Base-by-base conservation (phyloP, 2,113 vertebrate genomes). In the Hystrix brachyura region DNA sequence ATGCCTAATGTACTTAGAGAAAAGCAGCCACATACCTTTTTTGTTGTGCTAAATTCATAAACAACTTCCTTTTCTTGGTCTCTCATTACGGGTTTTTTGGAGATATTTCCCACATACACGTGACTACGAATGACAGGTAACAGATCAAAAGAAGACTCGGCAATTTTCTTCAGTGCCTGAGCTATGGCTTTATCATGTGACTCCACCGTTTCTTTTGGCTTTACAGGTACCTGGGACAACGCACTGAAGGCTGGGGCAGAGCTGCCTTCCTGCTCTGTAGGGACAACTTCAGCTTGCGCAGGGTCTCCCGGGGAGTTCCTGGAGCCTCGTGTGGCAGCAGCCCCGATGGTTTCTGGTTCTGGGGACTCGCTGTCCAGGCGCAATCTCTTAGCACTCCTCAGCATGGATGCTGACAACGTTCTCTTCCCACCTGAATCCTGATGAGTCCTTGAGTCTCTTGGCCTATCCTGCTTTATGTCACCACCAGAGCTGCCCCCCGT, bases 31-130 rank as follows among this genome's bases (percentile, higher is more conserved):
- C 98, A 29, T 98, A 99, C 99, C 99, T 98, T 99, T 87, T 98
- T 99, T 64, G 97, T 98, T 21, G 98, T 90, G 95, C 98, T 99
- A 90, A 99, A 99, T 78, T 99, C 99, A 90, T 98, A 96, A 65
- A 99, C 98, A 11, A 99, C 98, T 97, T 99, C 98, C 92, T 99
- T 99, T 98, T 99, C 99, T 97, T 99, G 99, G 94, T 99, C 99
- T 97, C 98, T 99, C 98, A 99, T 98, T 59, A 99, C 95, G 0
- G 99, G 99, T 94, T 99, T 98, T 92, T 98, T 99, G 48, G 99
- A 99, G 94, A 99, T 98, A 79, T 98, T 99, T 38, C 99, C 99
- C 8, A 99, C 98, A 51, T 97, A 95, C 38, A 99, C 53, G 0
- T 99, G 99, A 97, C 99, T 99, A 80, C 98, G 98, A 90, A 99